Percentiles rank a stretch among this genome's conserved stretches.
Evolutionary conservation across 2,888 invertebrate species (phyloP).

Genomic region (Drosophila meridiana): DNA sequence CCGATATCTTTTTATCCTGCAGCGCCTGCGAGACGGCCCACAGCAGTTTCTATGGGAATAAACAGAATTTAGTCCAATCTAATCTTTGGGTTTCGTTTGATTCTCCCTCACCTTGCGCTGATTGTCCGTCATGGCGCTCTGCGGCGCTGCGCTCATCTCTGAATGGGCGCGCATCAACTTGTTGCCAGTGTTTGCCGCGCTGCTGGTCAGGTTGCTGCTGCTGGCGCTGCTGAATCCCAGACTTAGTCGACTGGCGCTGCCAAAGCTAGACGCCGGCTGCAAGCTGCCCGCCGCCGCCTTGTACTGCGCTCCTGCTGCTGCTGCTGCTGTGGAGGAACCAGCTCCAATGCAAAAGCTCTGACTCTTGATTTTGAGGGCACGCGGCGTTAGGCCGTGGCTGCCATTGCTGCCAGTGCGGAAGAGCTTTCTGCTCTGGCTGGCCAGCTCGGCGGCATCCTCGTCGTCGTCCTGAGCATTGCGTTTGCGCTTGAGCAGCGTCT

Average conservation of each 20-base stretch:
- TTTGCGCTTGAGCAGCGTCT: conserved; percentile 82
- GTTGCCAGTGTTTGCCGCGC: conserved; percentile 52
- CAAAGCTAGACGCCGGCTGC: conserved; percentile 10
- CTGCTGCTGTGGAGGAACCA: conserved; percentile 73
- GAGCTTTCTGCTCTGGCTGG: conserved; percentile 74
- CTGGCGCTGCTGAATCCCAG: conserved; percentile 54
- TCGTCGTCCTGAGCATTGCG: conserved; percentile 69
- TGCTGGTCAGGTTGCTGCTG: conserved; percentile 47
- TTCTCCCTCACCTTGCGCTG: conserved; percentile 81
- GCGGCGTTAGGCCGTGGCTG: conserved; percentile 77
- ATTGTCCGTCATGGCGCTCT: conserved; percentile 81
- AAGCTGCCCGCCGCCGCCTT: conserved; percentile 10
- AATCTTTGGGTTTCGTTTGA: no score
- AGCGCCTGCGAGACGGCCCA: conserved; percentile 93
- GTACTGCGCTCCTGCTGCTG: conserved; percentile 33
- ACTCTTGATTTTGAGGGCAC: conserved; percentile 84
- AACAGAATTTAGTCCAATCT: no score
- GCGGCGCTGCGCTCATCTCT: conserved; percentile 68
- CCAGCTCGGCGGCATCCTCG: conserved; percentile 68
- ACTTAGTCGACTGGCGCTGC: conserved; percentile 26
- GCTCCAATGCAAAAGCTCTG: conserved; percentile 85
- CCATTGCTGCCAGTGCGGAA: conserved; percentile 54
- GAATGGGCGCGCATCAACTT: conserved; percentile 76
- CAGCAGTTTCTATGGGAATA: conserved; percentile 87
- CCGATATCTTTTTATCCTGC: conserved; percentile 89